phyloP scores from a whole-genome alignment of 2,113 vertebrate species.

The Gymnogyps californianus region DNA sequence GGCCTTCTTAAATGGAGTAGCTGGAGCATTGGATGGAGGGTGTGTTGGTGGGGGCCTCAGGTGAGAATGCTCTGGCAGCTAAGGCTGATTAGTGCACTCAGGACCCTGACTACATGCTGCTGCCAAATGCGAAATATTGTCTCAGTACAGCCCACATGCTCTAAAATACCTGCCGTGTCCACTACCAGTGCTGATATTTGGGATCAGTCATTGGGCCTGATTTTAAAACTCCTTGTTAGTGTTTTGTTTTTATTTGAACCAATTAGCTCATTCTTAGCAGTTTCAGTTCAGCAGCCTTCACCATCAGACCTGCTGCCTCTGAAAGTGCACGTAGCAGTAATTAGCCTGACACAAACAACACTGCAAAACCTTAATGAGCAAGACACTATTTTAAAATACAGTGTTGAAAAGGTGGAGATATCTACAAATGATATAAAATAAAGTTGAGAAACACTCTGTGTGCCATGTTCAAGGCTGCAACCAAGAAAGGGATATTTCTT shows the following conservation, averaged over 20 bases:
- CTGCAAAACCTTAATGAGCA: background rate
- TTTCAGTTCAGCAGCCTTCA: background rate
- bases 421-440: background rate
- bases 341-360: background rate
- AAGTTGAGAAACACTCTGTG: background rate
- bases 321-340: fast-evolving
- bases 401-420: background rate
- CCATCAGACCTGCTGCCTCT: background rate
- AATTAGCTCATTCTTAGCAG: background rate
- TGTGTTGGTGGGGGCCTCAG: too few relatives aligned
- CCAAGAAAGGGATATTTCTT: background rate
- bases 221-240: background rate
- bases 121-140: background rate
- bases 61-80: background rate
- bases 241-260: background rate
- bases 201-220: background rate
- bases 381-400: background rate
- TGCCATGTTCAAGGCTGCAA: background rate
- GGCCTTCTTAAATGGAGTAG: background rate
- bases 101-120: background rate
- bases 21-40: background rate
- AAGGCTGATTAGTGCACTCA: background rate
- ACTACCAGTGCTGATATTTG: background rate
- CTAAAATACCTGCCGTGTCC: background rate
- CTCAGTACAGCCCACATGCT: background rate